Evolutionary conservation across 2,113 vertebrate genomes (phyloP), one percentile per base, ranked within the genome.

Genomic region (Otus sunia): DNA sequence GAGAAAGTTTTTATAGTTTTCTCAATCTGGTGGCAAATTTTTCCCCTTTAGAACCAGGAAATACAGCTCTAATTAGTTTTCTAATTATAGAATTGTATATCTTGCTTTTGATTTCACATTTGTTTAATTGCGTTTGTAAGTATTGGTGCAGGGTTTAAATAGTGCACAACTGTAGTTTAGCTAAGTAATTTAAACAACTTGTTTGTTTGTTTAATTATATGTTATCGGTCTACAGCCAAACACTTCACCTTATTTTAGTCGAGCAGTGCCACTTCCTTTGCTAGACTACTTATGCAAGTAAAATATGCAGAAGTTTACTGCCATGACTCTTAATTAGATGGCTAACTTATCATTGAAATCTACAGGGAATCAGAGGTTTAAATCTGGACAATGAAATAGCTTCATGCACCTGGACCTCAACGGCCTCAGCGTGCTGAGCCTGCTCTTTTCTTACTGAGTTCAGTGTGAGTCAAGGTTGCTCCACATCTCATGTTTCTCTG

Each of bases 1-100:
- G 10, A 85, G 26, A 84, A 95, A 45, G 1, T 72, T 84, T 75
- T 85, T 66, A 41, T 60, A 15, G 20, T 88, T 92, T 92, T 87
- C 39, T 87, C 73, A 92, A 16, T 94, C 66, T 90, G 66, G 21
- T 87, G 60, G 37, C 45, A 92, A 90, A 4, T 64, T 75, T 73
- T 86, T 77, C 55, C 36, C 29, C 50, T 59, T 50, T 47, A 75
- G n/a, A 88, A 94, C 5, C 15, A 90, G 79, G 74, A 90, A 96
- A 74, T n/a, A 63, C 6, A 82, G 62, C n/a, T 73, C 69, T 85
- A 93, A 91, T 87, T 85, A 75, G 14, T 53, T 95, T 90, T 94
- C 74, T 90, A 87, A 87, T 90, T 95, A 95, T 91, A 95, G 77
- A 78, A 95, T 91, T 89, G 3, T 52, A 14, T 72, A 49, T 71